phyloP scores from a whole-genome alignment of 2,888 invertebrate species.

The Megastigmus dorsalis region DNA sequence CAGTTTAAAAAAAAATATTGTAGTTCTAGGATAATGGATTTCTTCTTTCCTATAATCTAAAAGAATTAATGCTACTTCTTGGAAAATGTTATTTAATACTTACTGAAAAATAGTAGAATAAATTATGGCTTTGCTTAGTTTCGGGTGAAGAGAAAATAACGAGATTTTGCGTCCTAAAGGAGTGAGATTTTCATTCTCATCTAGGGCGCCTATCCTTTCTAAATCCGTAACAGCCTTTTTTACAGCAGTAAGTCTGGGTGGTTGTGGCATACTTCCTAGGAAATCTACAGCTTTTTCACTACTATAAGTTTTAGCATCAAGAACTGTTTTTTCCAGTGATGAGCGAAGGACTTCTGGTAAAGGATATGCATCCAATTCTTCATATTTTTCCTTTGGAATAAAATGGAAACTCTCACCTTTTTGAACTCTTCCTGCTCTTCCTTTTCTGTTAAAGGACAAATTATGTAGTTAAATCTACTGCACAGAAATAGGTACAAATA shows the following conservation, averaged over 20 bases:
- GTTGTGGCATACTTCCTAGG: slow-evolving; percentile 79
- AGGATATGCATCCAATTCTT: slow-evolving; percentile 76
- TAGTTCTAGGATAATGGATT: too few species aligned
- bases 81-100: slow-evolving; percentile 47
- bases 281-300: slow-evolving; percentile 78
- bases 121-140: slow-evolving; percentile 79
- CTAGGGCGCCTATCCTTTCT: slow-evolving; percentile 77
- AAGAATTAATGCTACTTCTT: too few species aligned
- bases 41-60: too few species aligned
- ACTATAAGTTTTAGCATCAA: slow-evolving; percentile 80
- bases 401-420: slow-evolving; percentile 79
- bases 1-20: too few species aligned
- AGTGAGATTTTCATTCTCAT: slow-evolving; percentile 79
- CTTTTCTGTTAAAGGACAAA: slow-evolving; percentile 75
- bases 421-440: slow-evolving; percentile 81
- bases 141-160: slow-evolving; percentile 78
- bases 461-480: not conserved
- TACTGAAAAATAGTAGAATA: slow-evolving; percentile 77
- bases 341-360: slow-evolving; percentile 80
- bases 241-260: slow-evolving; percentile 77
- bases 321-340: slow-evolving; percentile 78
- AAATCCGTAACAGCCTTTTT: slow-evolving; percentile 79
- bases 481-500: not conserved
- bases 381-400: slow-evolving; percentile 75
- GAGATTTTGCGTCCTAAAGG: slow-evolving; percentile 78